Conservation (phyloP, 2,113 vertebrate genomes). For the Climacteris rufus region DNA sequence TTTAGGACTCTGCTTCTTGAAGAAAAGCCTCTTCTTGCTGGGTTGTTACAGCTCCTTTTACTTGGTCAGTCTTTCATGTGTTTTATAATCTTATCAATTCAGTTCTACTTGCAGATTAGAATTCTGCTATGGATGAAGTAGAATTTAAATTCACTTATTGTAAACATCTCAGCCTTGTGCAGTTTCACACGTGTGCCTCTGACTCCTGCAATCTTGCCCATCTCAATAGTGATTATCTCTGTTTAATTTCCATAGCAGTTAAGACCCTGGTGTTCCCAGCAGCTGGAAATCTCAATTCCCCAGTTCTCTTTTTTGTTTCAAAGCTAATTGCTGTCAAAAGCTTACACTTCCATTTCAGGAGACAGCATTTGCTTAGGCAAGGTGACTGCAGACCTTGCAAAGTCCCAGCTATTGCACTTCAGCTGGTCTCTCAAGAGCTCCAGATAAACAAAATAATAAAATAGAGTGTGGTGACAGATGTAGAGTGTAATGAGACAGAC, state of each 20-base stretch:
- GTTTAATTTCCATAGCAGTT: constrained; percentile 21
- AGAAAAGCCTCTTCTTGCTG: neutral
- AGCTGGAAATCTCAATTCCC: constrained; percentile 3
- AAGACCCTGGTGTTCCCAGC: neutral
- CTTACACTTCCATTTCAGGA: neutral
- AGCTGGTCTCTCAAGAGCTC: neutral
- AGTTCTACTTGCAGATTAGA: neutral
- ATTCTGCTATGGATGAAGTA: neutral
- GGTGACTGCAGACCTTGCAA: constrained; percentile 17
- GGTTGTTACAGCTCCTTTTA: neutral
- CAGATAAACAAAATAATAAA: constrained; percentile 48
- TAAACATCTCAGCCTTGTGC: neutral
- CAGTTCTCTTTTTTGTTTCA: neutral
- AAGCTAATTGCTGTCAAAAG: constrained; percentile 24
- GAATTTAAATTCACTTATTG: neutral
- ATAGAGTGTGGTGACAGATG: neutral
- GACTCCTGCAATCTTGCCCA: neutral
- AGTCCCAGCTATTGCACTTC: neutral
- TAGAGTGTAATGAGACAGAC: neutral
- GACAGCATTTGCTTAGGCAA: neutral
- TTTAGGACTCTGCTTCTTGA: neutral
- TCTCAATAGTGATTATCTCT: neutral
- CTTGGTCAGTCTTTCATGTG: neutral
- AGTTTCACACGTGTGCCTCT: neutral
- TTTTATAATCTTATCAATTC: neutral